These are phyloP conservation scores for Cheirogaleus major DNA, from an alignment of 2,797 vertebrate species.

Conservation along the genomic window DNA sequence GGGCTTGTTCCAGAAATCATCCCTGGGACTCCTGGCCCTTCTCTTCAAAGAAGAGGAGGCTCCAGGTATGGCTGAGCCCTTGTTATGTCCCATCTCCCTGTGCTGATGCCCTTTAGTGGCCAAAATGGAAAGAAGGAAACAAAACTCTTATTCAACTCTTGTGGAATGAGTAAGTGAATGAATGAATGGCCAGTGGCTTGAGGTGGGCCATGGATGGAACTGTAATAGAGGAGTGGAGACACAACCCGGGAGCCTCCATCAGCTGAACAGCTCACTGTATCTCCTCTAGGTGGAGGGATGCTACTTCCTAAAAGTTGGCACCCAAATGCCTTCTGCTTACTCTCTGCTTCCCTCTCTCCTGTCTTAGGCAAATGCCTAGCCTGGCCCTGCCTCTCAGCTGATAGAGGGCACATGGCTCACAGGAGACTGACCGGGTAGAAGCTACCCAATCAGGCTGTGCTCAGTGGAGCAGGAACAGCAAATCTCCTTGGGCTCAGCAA, in stretches of 20 bases:
- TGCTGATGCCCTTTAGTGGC: background rate
- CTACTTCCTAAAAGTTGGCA: background rate
- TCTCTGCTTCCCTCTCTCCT: background rate
- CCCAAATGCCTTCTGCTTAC: background rate
- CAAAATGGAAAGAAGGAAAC: background rate
- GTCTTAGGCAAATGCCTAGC: background rate
- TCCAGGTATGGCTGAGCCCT: constrained; percentile 6
- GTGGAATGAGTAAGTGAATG: background rate
- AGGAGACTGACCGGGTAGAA: background rate
- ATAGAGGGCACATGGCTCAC: background rate
- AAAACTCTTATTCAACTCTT: background rate
- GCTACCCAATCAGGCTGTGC: background rate
- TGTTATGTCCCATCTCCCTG: background rate
- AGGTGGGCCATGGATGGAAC: background rate
- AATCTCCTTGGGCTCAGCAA: constrained; percentile 51
- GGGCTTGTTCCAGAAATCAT: constrained; percentile 86
- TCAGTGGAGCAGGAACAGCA: background rate
- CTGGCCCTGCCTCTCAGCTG: background rate
- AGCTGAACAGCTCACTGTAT: background rate
- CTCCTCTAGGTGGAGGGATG: background rate
- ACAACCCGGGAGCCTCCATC: background rate
- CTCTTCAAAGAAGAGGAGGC: constrained; percentile 86
- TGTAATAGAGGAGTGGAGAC: background rate
- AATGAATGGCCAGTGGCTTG: background rate
- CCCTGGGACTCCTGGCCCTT: constrained; percentile 73